Percentiles rank a stretch among this genome's conserved stretches.
phyloP scores from a whole-genome alignment of 2,113 vertebrate genomes.

The Macrotis lagotis region DNA sequence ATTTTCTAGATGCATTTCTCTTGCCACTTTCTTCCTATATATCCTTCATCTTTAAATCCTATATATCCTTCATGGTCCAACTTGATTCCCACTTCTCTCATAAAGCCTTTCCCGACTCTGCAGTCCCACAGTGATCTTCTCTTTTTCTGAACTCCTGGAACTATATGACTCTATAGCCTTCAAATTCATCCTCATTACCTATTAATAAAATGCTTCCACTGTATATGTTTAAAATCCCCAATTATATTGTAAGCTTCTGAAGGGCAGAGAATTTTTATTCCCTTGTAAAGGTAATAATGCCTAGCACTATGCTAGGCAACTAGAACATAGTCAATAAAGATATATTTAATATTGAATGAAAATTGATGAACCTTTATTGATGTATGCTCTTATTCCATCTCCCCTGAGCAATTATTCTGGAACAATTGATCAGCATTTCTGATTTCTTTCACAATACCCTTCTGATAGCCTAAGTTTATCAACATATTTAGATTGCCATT shows the following conservation, averaged over 20 bases:
- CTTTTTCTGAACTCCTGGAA: neutral
- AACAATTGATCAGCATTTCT: neutral
- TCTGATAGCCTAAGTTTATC: neutral
- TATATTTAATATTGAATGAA: neutral
- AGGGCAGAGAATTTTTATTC: neutral
- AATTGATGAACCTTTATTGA: neutral
- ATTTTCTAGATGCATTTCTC: neutral
- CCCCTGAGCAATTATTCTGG: neutral
- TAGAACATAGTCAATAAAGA: neutral
- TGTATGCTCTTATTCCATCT: neutral
- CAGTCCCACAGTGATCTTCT: neutral
- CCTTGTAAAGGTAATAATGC: neutral
- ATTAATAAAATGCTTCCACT: neutral
- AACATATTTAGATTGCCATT: neutral
- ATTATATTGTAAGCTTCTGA: neutral
- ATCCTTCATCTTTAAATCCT: neutral
- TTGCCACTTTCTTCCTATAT: neutral
- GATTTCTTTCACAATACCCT: neutral
- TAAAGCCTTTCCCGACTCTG: neutral
- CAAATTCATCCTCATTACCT: neutral
- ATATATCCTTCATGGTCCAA: neutral
- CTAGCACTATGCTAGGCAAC: neutral
- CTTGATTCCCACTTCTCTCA: neutral
- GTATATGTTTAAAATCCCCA: neutral
- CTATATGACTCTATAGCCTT: neutral